Percentiles rank a stretch among this genome's conserved stretches.
Conservation (phyloP, 2,113 vertebrate species). For the Prochilodus magdalenae region DNA sequence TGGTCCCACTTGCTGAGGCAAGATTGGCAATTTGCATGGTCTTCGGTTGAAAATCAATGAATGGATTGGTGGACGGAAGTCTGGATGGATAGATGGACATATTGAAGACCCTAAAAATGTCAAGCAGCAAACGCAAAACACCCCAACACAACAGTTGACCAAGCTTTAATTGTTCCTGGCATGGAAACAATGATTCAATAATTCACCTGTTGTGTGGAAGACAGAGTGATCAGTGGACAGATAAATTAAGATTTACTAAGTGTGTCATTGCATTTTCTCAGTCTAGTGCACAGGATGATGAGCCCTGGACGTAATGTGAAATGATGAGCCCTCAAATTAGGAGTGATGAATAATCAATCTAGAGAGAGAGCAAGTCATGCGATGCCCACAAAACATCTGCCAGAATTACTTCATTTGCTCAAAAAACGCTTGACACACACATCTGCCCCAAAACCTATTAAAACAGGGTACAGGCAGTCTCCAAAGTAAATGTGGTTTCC, state of each 20-base stretch:
- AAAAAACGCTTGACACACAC: neutral
- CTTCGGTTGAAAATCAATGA: neutral
- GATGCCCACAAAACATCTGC: neutral
- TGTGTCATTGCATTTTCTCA: conserved; percentile 16
- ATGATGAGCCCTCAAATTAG: conserved; percentile 19
- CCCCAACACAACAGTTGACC: neutral
- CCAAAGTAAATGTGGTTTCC: too few species aligned
- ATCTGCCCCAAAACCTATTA: neutral
- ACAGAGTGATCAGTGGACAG: neutral
- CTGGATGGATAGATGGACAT: neutral
- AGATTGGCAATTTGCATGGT: neutral
- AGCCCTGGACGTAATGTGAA: conserved; percentile 13
- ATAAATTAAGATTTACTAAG: conserved; percentile 14
- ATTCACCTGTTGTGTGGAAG: conserved; percentile 17
- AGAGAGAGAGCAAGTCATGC: neutral
- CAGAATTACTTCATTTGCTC: neutral
- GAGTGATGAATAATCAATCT: conserved; percentile 12
- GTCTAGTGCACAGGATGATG: conserved; percentile 11
- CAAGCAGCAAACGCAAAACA: neutral
- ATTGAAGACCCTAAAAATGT: too few species aligned
- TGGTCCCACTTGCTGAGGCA: neutral
- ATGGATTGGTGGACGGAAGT: neutral
- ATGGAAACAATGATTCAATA: conserved; percentile 5
- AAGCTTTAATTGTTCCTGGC: neutral
- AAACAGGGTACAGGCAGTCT: too few species aligned